phyloP scores from a whole-genome alignment of 2,113 vertebrate genomes.

The Syngnathus scovelli region DNA sequence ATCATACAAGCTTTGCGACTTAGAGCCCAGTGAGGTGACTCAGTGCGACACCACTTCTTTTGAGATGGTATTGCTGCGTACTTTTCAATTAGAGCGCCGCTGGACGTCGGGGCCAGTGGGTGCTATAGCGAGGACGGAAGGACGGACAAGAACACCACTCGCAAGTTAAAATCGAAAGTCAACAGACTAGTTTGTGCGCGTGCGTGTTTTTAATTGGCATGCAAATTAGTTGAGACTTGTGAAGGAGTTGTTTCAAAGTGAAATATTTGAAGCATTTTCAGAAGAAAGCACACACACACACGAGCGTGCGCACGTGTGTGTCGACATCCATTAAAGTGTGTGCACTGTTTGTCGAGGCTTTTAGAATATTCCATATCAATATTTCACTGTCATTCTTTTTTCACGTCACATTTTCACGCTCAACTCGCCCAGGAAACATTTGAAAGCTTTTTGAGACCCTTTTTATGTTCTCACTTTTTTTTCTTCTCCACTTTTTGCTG shows the following conservation, averaged over 20 bases:
- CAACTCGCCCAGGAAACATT: constrained; percentile 24
- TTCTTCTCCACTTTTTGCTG: not conserved
- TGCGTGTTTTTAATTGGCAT: not conserved
- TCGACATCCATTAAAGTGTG: constrained; percentile 65
- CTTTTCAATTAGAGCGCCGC: too few relatives aligned
- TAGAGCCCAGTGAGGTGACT: constrained; percentile 30
- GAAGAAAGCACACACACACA: not conserved
- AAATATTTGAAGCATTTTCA: not conserved
- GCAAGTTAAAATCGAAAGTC: not conserved
- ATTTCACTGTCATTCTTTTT: constrained; percentile 55
- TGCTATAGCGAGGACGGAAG: too few relatives aligned
- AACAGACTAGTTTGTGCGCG: too few relatives aligned
- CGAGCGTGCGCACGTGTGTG: not conserved
- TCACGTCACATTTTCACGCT: constrained; percentile 67
- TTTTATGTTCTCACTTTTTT: constrained; percentile 9
- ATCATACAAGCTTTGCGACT: constrained; percentile 60
- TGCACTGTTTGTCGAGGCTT: constrained; percentile 43
- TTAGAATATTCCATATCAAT: constrained; percentile 51
- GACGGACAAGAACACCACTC: not conserved
- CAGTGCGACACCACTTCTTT: constrained; percentile 22
- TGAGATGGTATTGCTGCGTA: not conserved
- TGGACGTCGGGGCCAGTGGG: too few relatives aligned
- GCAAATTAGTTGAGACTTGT: not conserved
- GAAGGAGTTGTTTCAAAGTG: not conserved
- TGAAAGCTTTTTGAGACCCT: constrained; percentile 17